phyloP scores from a whole-genome alignment of 2,113 vertebrate species.

The Emydura subglobosa region DNA sequence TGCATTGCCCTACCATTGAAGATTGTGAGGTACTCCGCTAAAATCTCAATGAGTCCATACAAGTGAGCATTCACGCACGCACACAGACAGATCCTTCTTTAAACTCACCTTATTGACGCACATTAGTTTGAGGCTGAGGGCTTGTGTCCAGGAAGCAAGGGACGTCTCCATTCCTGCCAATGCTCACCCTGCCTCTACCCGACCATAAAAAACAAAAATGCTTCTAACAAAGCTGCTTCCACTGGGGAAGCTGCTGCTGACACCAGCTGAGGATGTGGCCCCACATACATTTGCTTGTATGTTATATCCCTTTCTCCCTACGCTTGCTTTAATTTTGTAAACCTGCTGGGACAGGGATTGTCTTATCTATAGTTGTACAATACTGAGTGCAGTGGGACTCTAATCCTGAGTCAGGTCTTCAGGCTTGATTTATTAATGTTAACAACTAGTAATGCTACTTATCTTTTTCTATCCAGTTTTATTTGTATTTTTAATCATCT shows the following conservation, averaged over 20 bases:
- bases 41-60: no score
- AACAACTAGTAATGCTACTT: neutral
- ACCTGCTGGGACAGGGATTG: neutral
- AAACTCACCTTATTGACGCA: neutral
- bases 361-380: neutral
- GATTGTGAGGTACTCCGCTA: no score
- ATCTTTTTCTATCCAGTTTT: slow-evolving; percentile 24
- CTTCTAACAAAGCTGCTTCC: neutral
- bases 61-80: no score
- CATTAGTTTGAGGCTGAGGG: neutral
- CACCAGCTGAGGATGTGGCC: fast-evolving
- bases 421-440: neutral
- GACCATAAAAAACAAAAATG: neutral
- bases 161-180: neutral
- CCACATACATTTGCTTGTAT: neutral
- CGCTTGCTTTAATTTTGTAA: neutral
- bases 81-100: no score
- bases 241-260: fast-evolving
- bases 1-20: no score
- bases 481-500: slow-evolving; percentile 66
- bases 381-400: neutral
- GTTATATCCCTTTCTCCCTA: no score
- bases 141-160: neutral
- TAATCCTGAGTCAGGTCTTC: neutral
- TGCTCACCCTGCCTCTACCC: neutral